phyloP scores from a whole-genome alignment of 1,140 invertebrate genomes.

The Lepidostoma basale region DNA sequence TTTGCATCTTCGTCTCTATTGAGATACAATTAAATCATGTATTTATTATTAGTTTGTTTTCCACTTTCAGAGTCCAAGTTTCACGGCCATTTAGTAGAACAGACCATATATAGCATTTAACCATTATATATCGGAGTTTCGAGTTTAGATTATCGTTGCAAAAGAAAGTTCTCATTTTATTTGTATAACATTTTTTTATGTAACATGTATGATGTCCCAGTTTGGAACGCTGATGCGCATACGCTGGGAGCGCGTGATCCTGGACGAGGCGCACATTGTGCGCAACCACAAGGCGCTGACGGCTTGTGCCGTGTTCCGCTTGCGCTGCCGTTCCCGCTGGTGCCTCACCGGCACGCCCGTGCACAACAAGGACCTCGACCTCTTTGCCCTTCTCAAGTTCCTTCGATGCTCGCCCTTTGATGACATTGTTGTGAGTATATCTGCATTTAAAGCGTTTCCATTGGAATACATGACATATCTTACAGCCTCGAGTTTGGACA shows the following conservation, averaged over 20 bases:
- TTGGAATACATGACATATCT: neutral
- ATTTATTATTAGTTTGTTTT: no score
- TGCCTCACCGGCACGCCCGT: slow-evolving; percentile 93
- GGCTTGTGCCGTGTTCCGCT: slow-evolving; percentile 70
- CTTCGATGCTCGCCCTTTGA: slow-evolving; percentile 85
- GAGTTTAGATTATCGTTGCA: no score
- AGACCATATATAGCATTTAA: no score
- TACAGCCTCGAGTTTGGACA: neutral
- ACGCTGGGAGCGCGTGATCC: slow-evolving; percentile 82
- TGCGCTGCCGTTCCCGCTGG: slow-evolving; percentile 75
- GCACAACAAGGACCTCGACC: slow-evolving; percentile 90
- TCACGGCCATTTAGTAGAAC: no score
- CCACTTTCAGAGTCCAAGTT: no score
- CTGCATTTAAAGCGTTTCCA: no score
- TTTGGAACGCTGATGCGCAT: slow-evolving; percentile 67
- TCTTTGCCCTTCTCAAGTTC: slow-evolving; percentile 88
- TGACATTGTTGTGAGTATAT: slow-evolving; percentile 63
- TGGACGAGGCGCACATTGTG: slow-evolving; percentile 93
- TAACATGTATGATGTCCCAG: no score
- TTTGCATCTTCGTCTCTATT: no score
- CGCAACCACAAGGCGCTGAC: slow-evolving; percentile 84
- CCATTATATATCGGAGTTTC: no score
- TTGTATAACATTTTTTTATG: no score
- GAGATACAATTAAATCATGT: no score
- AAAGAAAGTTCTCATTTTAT: no score